Evolutionary conservation across 1,140 invertebrate genomes (phyloP), one percentile per base, ranked within the genome.

Genomic region (Maconellicoccus hirsutus): DNA sequence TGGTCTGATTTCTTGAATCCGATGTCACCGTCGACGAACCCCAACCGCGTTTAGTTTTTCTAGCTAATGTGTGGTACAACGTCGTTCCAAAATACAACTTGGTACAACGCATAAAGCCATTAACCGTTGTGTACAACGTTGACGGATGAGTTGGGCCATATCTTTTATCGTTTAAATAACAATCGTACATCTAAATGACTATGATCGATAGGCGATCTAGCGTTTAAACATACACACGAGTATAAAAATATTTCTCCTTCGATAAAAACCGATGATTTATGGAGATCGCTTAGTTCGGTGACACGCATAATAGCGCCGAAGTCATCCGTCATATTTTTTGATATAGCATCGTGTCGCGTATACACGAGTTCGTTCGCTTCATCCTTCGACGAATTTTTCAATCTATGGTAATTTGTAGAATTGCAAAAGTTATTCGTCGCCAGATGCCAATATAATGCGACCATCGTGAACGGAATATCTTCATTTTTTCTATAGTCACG

Each of bases 181-280:
- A 66, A 66, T 66, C 61, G 4, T 66, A 66, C 22, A 66, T 66
- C 22, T 66, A 66, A 66, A 66, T 66, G 61, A 66, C 25, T 66
- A 66, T 66, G 61, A 66, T 66, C 61, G 61, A 66, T 66, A 66
- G 19, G 3, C 10, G 16, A 66, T 66, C 25, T 12, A 25, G 61
- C 22, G 10, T 66, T 66, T 52, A 19, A 52, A 52, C 10, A 52
- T 16, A 52, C 3, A 52, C 6, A 52, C 33, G 33, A 52, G n/a
- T 52, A 52, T 3, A 52, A 52, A 4, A 16, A 8, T 19, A 3
- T 16, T 14, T 52, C 6, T 14, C n/a, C 42, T 52, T 52, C 42
- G 42, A 52, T 52, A 52, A 16, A 52, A 19, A 52, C 2, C 42
- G 42, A 52, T 52, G 42, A 52, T 52, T 52, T 52, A 52, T 52